phyloP scores from a whole-genome alignment of 2,113 vertebrate genomes.

The Xenus cinereus region DNA sequence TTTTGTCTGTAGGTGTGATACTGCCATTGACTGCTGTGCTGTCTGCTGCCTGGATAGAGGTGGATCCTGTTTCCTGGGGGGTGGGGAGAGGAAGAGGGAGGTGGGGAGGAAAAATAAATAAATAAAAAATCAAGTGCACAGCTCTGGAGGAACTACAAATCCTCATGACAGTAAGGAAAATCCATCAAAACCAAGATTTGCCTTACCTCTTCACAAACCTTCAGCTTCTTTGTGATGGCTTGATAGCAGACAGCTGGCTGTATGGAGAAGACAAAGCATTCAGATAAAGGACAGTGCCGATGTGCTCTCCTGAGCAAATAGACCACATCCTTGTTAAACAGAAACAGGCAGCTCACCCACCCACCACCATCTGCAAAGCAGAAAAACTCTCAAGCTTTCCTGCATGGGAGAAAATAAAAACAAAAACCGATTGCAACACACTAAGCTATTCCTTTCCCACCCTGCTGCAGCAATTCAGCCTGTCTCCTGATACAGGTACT shows the following conservation, averaged over 20 bases:
- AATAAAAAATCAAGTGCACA: not conserved
- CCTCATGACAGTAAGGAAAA: not conserved
- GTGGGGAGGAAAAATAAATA: not conserved
- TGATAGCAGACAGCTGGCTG: slow-evolving; percentile 82
- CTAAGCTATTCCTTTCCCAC: not conserved
- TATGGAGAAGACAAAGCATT: slow-evolving; percentile 32
- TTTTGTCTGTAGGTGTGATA: slow-evolving; percentile 97
- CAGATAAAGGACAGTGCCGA: not conserved
- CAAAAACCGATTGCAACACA: not conserved
- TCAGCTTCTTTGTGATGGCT: slow-evolving; percentile 94
- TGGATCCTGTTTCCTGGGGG: slow-evolving; percentile 88
- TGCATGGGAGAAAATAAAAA: not conserved
- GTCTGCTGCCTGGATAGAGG: slow-evolving; percentile 97
- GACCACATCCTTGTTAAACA: not conserved
- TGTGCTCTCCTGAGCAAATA: not conserved
- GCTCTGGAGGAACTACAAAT: not conserved
- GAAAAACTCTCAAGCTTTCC: not conserved
- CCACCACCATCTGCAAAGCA: not conserved
- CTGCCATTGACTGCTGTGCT: slow-evolving; percentile 97
- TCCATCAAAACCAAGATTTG: not conserved
- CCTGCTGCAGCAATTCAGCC: not conserved
- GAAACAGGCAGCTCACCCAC: not conserved
- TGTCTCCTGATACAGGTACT: not conserved
- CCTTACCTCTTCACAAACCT: slow-evolving; percentile 93
- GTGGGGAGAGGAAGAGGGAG: accelerated